phyloP scores from a whole-genome alignment of 2,113 vertebrate species.

The Pyrgilauda ruficollis region DNA sequence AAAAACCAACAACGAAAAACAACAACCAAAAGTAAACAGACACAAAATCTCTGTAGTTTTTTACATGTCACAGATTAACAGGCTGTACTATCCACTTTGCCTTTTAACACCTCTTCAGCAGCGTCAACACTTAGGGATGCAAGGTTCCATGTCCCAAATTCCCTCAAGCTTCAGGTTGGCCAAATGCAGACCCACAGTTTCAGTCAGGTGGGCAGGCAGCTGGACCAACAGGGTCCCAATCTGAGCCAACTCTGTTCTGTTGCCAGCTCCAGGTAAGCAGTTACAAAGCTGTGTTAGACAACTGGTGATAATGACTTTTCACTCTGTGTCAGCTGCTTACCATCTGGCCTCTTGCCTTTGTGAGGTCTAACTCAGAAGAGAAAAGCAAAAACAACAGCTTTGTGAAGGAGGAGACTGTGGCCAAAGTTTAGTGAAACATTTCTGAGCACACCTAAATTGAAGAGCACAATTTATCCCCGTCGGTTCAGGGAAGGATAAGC shows the following conservation, averaged over 20 bases:
- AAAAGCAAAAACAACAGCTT: not conserved
- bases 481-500: not conserved
- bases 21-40: not conserved
- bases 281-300: not conserved
- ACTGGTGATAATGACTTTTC: not conserved
- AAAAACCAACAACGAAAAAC: accelerated
- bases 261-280: not conserved
- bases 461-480: not conserved
- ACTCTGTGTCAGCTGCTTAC: not conserved
- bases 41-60: not conserved
- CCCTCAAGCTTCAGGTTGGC: not conserved
- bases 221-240: accelerated
- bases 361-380: not conserved
- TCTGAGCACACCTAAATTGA: not conserved
- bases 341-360: not conserved
- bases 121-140: not conserved
- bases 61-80: not conserved
- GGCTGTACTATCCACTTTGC: not conserved
- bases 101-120: not conserved
- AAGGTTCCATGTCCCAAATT: not conserved
- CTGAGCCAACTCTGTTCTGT: not conserved
- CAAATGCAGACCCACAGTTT: not conserved
- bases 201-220: not conserved
- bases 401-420: not conserved
- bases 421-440: not conserved